These are phyloP conservation scores for Apaloderma vittatum DNA, from an alignment of 2,113 vertebrate genomes.

Conservation along the genomic window DNA sequence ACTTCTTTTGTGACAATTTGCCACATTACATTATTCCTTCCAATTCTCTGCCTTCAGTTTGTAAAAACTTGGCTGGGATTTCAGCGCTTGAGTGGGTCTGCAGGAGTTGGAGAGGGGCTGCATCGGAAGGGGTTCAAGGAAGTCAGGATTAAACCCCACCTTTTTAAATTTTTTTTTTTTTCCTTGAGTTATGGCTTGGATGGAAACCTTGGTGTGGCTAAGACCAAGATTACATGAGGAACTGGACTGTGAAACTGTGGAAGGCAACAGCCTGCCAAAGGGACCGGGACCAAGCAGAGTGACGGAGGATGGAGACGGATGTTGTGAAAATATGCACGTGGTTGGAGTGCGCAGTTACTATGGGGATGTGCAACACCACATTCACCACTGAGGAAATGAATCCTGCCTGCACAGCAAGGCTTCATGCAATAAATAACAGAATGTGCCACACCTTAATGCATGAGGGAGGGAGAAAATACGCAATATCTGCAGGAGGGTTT, in stretches of 20 bases:
- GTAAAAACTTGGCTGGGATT: neutral
- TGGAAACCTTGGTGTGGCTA: slow-evolving; percentile 15
- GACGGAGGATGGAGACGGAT: neutral
- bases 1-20: neutral
- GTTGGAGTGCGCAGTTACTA: neutral
- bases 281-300: neutral
- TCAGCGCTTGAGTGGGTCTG: neutral
- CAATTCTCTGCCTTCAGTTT: neutral
- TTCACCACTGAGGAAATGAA: neutral
- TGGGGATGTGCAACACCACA: neutral
- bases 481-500: neutral
- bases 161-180: neutral
- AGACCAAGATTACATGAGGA: neutral
- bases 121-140: neutral
- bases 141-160: neutral
- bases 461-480: neutral
- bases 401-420: neutral
- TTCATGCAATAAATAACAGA: neutral
- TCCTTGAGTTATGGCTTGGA: neutral
- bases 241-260: neutral
- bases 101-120: neutral
- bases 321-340: neutral
- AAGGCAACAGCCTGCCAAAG: neutral
- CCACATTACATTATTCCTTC: neutral
- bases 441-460: neutral